Evolutionary conservation across 1,140 invertebrate genomes (phyloP), one percentile per base, ranked within the genome.

Genomic region (Drosophila baimaii): DNA sequence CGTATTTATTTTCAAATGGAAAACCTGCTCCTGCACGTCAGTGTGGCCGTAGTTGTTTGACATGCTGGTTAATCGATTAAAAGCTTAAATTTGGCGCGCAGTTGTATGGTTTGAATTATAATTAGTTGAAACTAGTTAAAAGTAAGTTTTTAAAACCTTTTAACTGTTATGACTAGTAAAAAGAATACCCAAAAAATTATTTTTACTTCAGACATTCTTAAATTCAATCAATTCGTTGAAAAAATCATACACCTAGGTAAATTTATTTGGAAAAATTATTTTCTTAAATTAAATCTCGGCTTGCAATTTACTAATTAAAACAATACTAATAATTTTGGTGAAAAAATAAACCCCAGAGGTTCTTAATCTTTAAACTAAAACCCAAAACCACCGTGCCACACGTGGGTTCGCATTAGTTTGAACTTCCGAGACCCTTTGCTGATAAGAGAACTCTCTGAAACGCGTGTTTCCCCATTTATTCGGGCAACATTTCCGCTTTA

Each of bases 401-500:
- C 21, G 8, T 10, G 19, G 23, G 9, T 13, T 12, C n/a, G 17
- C 12, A 15, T 5, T 7, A n/a, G 19, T 35, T 54, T 54, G 31
- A 54, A 21, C 51, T 33, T 9, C 21, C 5, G 8, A 29, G 23
- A 12, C 61, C 10, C 19, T 39, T 23, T 17, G 19, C 15, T 31
- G 64, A 68, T 65, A 65, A 65, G 31, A 41, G n/a, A 33, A 21
- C 33, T 29, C 12, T 13, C 4, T 27, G 8, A n/a, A 25, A 49
- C 15, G 15, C 57, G 35, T 39, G 23, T 27, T 29, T 21, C 23
- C 31, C 17, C 19, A 54, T 58, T n/a, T 12, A 58, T 39, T 59
- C 55, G 54, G 33, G 29, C 31, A n/a, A 47, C 56, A 57, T 57
- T 33, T 39, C 41, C 44, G 29, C 25, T 71, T 71, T 71, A 71